Evolutionary conservation across 2,113 vertebrate genomes (phyloP).

Genomic region (Anoplopoma fimbria): DNA sequence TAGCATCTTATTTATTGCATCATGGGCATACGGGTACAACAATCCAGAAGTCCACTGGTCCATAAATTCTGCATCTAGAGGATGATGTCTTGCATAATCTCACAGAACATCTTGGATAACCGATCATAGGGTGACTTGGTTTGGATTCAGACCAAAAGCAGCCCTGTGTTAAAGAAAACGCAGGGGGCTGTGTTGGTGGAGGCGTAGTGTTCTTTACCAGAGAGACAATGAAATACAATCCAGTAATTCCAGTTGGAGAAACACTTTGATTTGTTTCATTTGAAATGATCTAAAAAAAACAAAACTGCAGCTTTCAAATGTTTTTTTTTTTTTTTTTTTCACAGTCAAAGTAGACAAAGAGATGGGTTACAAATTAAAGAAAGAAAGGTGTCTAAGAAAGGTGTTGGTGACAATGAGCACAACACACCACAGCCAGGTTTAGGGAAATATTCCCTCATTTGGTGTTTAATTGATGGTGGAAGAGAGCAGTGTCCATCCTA

Average conservation of each 20-base stretch:
- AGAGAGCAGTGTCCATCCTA: background rate
- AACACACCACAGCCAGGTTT: background rate
- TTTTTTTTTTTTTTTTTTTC: no score
- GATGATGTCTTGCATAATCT: conserved; percentile 8
- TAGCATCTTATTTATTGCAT: background rate
- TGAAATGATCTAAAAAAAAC: background rate
- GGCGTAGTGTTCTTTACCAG: background rate
- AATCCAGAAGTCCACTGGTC: background rate
- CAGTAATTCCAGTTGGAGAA: background rate
- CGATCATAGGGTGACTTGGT: background rate
- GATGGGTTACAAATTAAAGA: no score
- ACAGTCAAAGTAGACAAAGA: background rate
- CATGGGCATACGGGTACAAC: background rate
- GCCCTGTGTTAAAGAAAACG: background rate
- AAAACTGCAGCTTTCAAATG: background rate
- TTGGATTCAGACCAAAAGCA: background rate
- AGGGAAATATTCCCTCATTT: background rate
- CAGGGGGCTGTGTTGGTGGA: background rate
- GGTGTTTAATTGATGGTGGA: background rate
- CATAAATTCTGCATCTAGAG: background rate
- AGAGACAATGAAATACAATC: background rate
- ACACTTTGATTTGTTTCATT: no score
- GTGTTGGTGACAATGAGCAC: background rate
- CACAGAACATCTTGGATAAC: background rate
- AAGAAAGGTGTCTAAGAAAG: background rate